Evolutionary conservation across 1,140 invertebrate genomes (phyloP), one percentile per base, ranked within the genome.

Genomic region (Drosophila serrata): DNA sequence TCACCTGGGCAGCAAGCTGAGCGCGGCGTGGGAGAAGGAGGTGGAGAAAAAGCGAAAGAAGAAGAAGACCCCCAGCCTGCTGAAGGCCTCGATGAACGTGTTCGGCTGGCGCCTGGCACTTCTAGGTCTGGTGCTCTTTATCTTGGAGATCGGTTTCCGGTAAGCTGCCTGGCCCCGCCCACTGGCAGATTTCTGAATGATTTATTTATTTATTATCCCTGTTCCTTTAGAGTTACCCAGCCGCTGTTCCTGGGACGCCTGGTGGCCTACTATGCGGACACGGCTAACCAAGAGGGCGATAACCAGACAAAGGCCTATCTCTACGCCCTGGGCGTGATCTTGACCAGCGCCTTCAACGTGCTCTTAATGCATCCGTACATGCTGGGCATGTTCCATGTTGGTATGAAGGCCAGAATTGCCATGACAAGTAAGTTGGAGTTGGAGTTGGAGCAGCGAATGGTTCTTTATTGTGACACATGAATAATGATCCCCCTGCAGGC

Each of bases 361-460:
- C 93, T 97, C 33, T 93, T 96, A 3, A 94, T 95, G 78, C 97
- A 98, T 93, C 95, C 95, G 5, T 97, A 96, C 82, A 96, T 98
- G 93, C 95, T 98, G 92, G 95, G 94, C 48, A 93, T 96, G 24
- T 93, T 95, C 63, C 95, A 96, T 78, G 94, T 96, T 75, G 97
- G 97, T 31, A 96, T 98, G 95, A 96, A 96, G 93, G 95, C 97
- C 74, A 94, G 96, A 69, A 94, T 97, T 42, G 95, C 96, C 4
- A 95, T 96, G 87, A 77, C 74, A 43, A 77, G 74, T 77, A 3
- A 77, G 74, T 75, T 40, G n/a, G 4, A 77, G 74, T 75, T 40
- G n/a, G 40, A 29, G 35, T 24, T 24, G 45, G 40, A 31, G n/a
- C 11, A 33, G 22, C 27, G 37, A 39, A 35, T 46, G 15, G 40